Percentiles rank a stretch among this genome's conserved stretches.
Evolutionary conservation across 2,113 vertebrate species (phyloP).

Genomic region (Phocoena phocoena): DNA sequence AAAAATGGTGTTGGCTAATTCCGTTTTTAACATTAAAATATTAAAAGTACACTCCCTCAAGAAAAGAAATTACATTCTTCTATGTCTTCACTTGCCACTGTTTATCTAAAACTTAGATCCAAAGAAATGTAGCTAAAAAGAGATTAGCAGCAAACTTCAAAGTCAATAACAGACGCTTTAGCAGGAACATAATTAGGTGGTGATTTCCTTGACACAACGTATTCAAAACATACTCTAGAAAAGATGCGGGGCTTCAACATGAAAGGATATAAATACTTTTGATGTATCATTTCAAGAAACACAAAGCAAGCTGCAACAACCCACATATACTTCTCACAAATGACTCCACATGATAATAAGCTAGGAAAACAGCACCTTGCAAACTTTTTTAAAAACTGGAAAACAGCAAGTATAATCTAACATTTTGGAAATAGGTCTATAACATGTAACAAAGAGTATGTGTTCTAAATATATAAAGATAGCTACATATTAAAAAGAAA

Average conservation of each 20-base stretch:
- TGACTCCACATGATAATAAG: neutral
- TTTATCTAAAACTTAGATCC: conserved; percentile 59
- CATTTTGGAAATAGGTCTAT: conserved; percentile 1
- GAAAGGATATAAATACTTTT: conserved; percentile 53
- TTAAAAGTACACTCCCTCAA: conserved; percentile 29
- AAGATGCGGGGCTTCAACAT: conserved; percentile 21
- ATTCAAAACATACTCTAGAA: conserved; percentile 54
- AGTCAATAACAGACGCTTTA: neutral
- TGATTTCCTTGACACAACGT: conserved; percentile 29
- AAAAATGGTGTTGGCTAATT: conserved; percentile 34
- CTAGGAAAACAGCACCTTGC: neutral
- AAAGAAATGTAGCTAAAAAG: conserved; percentile 28
- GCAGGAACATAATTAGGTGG: conserved; percentile 51
- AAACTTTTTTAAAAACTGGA: neutral
- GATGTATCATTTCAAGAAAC: conserved; percentile 52
- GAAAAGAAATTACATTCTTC: neutral
- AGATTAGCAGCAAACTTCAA: conserved; percentile 67
- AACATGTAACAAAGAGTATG: neutral
- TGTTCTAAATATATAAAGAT: neutral
- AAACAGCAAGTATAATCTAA: neutral
- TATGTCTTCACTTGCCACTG: conserved; percentile 48
- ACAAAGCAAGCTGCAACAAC: conserved; percentile 52
- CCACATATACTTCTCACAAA: conserved; percentile 17
- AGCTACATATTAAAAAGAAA: neutral
- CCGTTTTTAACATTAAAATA: conserved; percentile 39